Percentiles rank a stretch among this genome's conserved stretches.
Conservation (phyloP, 2,888 invertebrate species). For the Bombyx huttoni region DNA sequence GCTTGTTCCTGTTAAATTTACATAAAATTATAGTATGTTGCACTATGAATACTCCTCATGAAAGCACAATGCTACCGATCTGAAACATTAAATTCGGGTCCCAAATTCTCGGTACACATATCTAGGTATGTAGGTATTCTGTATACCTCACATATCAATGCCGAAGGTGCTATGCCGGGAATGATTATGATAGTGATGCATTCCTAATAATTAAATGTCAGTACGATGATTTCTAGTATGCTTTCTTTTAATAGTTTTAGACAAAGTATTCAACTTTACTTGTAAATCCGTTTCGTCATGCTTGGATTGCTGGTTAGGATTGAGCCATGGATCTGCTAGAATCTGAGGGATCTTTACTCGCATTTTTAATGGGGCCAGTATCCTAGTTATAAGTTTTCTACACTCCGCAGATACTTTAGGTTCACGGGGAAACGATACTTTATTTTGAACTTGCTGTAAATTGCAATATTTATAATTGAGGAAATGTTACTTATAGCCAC, state of each 20-base stretch:
- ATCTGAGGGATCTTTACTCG: constrained; percentile 78
- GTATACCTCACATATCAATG: no score
- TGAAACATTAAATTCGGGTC: no score
- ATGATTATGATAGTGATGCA: no score
- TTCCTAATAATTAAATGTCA: no score
- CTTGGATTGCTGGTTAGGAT: constrained; percentile 43
- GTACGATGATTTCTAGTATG: no score
- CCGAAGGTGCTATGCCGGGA: no score
- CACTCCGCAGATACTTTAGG: constrained; percentile 77
- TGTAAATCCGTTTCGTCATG: constrained; percentile 30
- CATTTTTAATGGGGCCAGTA: constrained; percentile 78
- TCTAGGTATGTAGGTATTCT: no score
- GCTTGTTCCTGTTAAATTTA: constrained; percentile 31
- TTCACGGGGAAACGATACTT: constrained; percentile 76
- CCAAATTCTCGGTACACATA: no score
- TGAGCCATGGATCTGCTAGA: constrained; percentile 78
- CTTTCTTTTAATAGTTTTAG: neutral
- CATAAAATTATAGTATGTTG: neutral
- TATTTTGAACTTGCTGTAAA: constrained; percentile 80
- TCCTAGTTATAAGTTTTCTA: constrained; percentile 78
- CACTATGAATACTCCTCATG: no score
- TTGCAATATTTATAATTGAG: neutral
- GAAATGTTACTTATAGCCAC: no score
- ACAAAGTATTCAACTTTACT: neutral
- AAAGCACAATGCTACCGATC: no score